Base-by-base conservation (phyloP, 2,888 invertebrate species). In the Elegia similella region DNA sequence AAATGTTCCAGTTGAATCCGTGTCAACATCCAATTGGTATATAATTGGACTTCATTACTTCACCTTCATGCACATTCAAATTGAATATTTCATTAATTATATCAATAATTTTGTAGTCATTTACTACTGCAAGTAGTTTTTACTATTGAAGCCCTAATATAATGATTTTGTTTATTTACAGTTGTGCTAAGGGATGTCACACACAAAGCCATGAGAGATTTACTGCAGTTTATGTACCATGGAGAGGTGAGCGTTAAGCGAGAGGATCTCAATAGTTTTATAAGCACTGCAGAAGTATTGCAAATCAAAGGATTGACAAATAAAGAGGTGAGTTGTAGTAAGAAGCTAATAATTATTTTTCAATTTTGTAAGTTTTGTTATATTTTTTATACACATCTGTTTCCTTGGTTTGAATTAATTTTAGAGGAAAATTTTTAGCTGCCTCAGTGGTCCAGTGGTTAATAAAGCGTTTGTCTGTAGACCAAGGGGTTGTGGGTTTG, bases 221-320 rank as follows among this genome's bases (percentile, higher is more conserved):
- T 95, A 74, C 84, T 95, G 59, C 94, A 95, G 72, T 95, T 95
- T 72, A 95, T 95, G 95, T 95, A 95, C 72, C 93, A 95, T 84
- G 95, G 95, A 52, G 95, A 95, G 89, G 95, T 95, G 56, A 95
- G 94, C 78, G 95, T 95, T 55, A 93, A 94, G 69, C 92, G 95
- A 68, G 95, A 95, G 75, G 95, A 95, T 86, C 93, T 95, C 70
- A 93, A 94, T 64, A 93, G 93, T 73, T 95, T 95, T 86, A 88
- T 95, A 73, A 93, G 94, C 69, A 95, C 95, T 57, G 95, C 95
- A 38, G 95, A 95, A 82, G 92, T 94, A 47, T 86, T 95, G 64
- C 95, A 95, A 86, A 95, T 95, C 64, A 95, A 95, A 82, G 95
- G 95, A 70, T 90, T 95, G 68, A 95, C 95, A 44, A 90, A 92